Conservation (phyloP, 2,113 vertebrate species). For the Vanacampus margaritifer region DNA sequence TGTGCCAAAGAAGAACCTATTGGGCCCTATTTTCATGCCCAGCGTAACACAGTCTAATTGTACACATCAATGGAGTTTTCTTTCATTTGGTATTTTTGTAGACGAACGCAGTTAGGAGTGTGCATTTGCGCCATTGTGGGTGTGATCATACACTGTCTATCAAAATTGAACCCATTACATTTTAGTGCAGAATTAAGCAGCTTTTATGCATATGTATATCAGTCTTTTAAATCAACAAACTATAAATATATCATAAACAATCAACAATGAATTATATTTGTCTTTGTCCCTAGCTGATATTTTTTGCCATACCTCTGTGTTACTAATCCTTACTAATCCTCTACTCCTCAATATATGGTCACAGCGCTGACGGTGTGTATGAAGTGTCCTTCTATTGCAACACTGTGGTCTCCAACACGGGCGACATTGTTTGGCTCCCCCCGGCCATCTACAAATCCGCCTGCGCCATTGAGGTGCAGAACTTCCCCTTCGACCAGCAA, state of each 20-base stretch:
- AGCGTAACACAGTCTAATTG: too few species aligned
- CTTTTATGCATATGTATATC: too few species aligned
- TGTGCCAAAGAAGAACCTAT: too few species aligned
- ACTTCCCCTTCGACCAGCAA: slow-evolving; percentile 81
- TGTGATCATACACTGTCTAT: too few species aligned
- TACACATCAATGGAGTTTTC: too few species aligned
- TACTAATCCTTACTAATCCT: slow-evolving; percentile 1
- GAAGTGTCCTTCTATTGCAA: slow-evolving; percentile 81
- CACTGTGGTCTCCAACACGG: slow-evolving; percentile 73
- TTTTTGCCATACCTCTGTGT: neutral
- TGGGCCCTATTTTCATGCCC: too few species aligned
- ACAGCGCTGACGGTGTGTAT: slow-evolving; percentile 77
- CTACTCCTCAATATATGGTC: neutral
- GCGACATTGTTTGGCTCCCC: slow-evolving; percentile 79
- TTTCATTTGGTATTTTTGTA: too few species aligned
- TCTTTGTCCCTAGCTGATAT: neutral
- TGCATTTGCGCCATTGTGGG: too few species aligned
- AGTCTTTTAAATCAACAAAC: too few species aligned
- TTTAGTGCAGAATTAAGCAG: too few species aligned
- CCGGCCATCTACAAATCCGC: slow-evolving; percentile 82
- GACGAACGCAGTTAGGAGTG: too few species aligned
- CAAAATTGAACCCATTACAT: too few species aligned
- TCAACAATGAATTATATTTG: neutral
- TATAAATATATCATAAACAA: neutral
- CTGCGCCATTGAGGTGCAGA: slow-evolving; percentile 77